Evolutionary conservation across 2,888 invertebrate genomes (phyloP).

Genomic region (Volucella inflata): DNA sequence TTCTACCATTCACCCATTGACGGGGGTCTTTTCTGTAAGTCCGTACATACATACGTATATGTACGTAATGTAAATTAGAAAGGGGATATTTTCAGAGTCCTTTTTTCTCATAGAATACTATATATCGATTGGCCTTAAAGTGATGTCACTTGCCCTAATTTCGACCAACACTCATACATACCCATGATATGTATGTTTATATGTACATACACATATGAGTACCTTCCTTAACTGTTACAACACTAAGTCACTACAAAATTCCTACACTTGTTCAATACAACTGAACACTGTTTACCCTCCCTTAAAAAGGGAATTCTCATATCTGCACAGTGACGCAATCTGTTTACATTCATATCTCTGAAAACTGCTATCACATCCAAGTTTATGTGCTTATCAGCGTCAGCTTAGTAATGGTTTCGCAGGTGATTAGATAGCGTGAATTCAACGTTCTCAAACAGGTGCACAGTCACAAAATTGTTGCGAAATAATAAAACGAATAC

Average conservation of each 20-base stretch:
- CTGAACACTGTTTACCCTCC: constrained; percentile 22
- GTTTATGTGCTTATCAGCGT: constrained; percentile 61
- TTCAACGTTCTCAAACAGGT: constrained; percentile 56
- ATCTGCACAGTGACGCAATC: constrained; percentile 60
- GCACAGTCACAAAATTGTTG: constrained; percentile 31
- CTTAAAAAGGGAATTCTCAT: constrained; percentile 8
- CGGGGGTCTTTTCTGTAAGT: constrained; percentile 11
- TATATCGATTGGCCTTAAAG: constrained; percentile 70
- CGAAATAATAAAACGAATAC: constrained; percentile 27
- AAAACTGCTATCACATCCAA: constrained; percentile 28
- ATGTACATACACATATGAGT: not conserved
- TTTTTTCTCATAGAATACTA: constrained; percentile 1
- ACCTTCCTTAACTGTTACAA: constrained; percentile 59
- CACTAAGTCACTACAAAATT: constrained; percentile 4
- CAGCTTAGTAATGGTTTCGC: constrained; percentile 62
- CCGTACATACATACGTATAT: not conserved
- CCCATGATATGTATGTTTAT: too few relatives aligned
- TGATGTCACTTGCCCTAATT: constrained; percentile 74
- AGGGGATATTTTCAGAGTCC: constrained; percentile 37
- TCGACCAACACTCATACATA: not conserved
- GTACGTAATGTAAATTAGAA: too few relatives aligned
- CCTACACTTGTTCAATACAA: constrained; percentile 37
- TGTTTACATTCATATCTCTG: constrained; percentile 60
- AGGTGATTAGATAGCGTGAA: constrained; percentile 65
- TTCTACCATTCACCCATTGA: constrained; percentile 30